Percentiles rank a stretch among this genome's conserved stretches.
Conservation (phyloP, 2,113 vertebrate species). For the Callocephalon fimbriatum region DNA sequence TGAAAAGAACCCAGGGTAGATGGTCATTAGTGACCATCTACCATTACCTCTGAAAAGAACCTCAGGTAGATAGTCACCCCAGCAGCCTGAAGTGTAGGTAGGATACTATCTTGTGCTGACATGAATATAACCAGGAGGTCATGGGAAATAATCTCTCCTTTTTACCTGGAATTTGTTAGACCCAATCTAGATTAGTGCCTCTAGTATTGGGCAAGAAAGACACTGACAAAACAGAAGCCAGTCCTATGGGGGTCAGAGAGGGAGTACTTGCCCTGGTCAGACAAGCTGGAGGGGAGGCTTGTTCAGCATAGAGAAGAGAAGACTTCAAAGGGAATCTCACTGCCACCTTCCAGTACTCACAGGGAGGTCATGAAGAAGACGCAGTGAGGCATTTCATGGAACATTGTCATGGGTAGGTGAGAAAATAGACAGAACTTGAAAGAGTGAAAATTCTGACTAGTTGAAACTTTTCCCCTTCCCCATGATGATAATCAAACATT, state of each 20-base stretch:
- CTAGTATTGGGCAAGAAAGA: neutral
- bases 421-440: neutral
- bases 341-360: neutral
- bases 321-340: neutral
- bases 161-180: neutral
- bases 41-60: neutral
- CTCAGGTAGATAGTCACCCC: neutral
- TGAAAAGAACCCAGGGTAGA: neutral
- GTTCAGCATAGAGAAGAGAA: neutral
- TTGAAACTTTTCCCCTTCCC: neutral
- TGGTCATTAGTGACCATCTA: neutral
- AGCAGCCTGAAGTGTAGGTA: neutral
- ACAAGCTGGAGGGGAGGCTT: neutral
- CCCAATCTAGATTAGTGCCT: neutral
- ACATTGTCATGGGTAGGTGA: neutral
- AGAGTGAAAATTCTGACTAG: neutral
- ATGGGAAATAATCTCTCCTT: neutral
- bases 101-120: neutral
- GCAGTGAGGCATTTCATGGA: neutral
- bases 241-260: accelerated
- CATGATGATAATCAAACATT: neutral
- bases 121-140: neutral
- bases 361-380: neutral
- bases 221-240: neutral
- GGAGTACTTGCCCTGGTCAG: neutral